Conservation (phyloP, 2,113 vertebrate genomes). For the Melospiza georgiana region DNA sequence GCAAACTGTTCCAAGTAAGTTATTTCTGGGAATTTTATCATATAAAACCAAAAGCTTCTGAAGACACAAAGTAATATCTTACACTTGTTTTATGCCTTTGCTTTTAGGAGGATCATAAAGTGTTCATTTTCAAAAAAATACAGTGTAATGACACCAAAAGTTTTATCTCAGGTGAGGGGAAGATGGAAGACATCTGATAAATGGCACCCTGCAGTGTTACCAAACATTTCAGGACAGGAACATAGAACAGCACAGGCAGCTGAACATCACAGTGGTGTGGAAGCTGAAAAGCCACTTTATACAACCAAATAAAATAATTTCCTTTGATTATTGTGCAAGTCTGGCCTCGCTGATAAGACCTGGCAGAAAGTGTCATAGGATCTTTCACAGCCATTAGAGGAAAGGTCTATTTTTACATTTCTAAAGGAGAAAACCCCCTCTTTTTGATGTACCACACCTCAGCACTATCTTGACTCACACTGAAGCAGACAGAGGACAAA, state of each 20-base stretch:
- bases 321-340: neutral
- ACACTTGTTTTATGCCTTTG: conserved; percentile 1
- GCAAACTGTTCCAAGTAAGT: neutral
- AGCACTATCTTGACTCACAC: neutral
- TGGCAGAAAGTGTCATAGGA: neutral
- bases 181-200: neutral
- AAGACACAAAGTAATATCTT: neutral
- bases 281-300: neutral
- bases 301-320: neutral
- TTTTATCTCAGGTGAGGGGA: neutral
- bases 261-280: neutral
- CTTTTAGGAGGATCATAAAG: conserved; percentile 12
- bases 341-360: neutral
- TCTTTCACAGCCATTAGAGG: neutral
- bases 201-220: neutral
- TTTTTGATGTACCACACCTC: neutral
- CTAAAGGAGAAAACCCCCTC: neutral
- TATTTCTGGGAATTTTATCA: conserved; percentile 34
- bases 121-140: neutral
- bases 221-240: neutral
- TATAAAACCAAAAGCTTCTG: neutral
- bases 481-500: neutral
- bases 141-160: neutral
- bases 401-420: neutral
- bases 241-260: neutral